These are phyloP conservation scores for Polydrusus cervinus DNA, from an alignment of 2,888 invertebrate species.

Conservation along the genomic window DNA sequence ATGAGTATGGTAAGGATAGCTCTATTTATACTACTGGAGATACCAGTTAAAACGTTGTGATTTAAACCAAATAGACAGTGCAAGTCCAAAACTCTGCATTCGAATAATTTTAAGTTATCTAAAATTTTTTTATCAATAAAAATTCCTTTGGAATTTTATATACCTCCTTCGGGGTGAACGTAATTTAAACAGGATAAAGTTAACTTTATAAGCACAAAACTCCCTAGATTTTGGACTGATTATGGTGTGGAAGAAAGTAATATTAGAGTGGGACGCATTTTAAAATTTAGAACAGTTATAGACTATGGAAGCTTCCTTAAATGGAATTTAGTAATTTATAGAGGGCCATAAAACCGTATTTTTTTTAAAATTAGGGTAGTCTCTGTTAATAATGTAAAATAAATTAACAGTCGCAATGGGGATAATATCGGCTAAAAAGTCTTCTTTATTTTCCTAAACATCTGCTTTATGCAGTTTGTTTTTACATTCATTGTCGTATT, in stretches of 20 bases:
- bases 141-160: slow-evolving; percentile 50
- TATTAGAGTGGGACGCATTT: slow-evolving; percentile 41
- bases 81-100: no score
- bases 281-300: slow-evolving; percentile 44
- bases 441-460: slow-evolving; percentile 13
- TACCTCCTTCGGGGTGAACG: slow-evolving; percentile 47
- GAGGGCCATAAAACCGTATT: not conserved
- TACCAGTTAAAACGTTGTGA: no score
- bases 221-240: slow-evolving; percentile 49
- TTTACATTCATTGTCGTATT: slow-evolving; percentile 22
- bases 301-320: slow-evolving; percentile 23
- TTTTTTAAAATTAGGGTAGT: slow-evolving; percentile 1
- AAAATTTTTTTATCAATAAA: slow-evolving; percentile 44
- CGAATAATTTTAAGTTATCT: not conserved
- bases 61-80: no score
- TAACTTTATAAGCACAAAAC: slow-evolving; percentile 52
- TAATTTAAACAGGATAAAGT: slow-evolving; percentile 56
- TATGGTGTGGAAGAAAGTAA: slow-evolving; percentile 55
- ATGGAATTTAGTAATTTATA: not conserved
- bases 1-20: no score
- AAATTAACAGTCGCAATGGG: slow-evolving; percentile 14
- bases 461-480: slow-evolving; percentile 18
- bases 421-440: slow-evolving; percentile 5
- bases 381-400: slow-evolving; percentile 1
- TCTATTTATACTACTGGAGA: no score